Conservation (phyloP, 2,888 invertebrate species). For the Drosophila kambysellisi region DNA sequence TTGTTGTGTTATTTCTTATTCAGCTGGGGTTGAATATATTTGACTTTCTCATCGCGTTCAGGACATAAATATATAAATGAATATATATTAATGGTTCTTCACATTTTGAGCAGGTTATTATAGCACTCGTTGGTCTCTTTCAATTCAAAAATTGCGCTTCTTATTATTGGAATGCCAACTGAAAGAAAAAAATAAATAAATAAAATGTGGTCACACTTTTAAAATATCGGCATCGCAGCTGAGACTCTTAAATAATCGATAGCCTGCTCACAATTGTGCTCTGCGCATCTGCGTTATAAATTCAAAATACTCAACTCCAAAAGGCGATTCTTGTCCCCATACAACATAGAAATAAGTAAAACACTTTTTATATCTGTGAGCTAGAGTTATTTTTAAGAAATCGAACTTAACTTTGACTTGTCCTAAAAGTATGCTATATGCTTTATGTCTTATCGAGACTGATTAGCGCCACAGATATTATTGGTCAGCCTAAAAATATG, state of each 20-base stretch:
- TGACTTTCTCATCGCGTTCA: background rate
- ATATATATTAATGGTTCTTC: background rate
- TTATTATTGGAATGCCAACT: constrained; percentile 9
- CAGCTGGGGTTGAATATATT: background rate
- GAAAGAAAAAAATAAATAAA: background rate
- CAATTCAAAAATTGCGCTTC: constrained; percentile 8
- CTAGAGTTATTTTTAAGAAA: background rate
- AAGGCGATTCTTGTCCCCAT: background rate
- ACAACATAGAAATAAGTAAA: background rate
- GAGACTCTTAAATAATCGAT: constrained; percentile 15
- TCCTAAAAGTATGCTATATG: background rate
- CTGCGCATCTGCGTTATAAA: background rate
- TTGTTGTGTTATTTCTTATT: background rate
- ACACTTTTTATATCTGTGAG: background rate
- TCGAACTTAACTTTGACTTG: background rate
- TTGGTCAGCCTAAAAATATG: background rate
- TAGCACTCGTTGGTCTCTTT: background rate
- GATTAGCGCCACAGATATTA: background rate
- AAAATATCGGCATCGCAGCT: background rate
- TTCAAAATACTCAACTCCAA: background rate
- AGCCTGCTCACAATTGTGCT: background rate
- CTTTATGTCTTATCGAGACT: background rate
- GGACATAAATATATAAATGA: background rate
- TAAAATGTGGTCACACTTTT: constrained; percentile 1
- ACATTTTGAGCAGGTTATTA: background rate